Evolutionary conservation across 2,888 invertebrate species (phyloP).

Genomic region (Drosophila longiperda): DNA sequence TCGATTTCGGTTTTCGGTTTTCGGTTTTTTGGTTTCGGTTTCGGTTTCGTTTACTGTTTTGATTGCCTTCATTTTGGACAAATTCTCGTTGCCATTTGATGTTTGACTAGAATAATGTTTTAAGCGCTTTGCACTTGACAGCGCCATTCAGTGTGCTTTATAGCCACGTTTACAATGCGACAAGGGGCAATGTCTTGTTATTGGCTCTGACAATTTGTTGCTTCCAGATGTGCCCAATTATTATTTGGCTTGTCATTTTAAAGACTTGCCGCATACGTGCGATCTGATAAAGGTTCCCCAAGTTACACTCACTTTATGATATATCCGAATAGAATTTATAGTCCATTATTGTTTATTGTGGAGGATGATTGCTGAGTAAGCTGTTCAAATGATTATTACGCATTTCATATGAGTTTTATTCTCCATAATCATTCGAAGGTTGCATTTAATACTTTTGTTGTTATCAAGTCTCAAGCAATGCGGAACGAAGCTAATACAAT

Average conservation of each 20-base stretch:
- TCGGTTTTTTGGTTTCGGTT: conserved; percentile 34
- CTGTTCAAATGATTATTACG: conserved; percentile 25
- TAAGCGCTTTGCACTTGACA: conserved; percentile 72
- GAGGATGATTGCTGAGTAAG: conserved; percentile 14
- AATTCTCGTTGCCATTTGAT: conserved; percentile 40
- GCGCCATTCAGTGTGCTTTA: conserved; percentile 38
- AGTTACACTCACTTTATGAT: conserved; percentile 9
- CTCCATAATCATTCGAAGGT: conserved; percentile 26
- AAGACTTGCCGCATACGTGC: conserved; percentile 46
- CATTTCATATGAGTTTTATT: conserved; percentile 20
- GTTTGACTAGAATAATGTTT: conserved; percentile 53
- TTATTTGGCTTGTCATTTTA: conserved; percentile 35
- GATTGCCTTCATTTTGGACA: conserved; percentile 66
- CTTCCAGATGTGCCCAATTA: conserved; percentile 31
- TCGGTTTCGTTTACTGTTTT: conserved; percentile 39
- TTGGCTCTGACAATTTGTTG: conserved; percentile 32
- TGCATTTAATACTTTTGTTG: neutral
- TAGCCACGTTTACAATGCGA: conserved; percentile 46
- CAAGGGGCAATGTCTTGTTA: conserved; percentile 30
- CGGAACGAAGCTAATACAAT: conserved; percentile 13
- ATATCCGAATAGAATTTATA: conserved; percentile 2
- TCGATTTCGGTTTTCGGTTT: conserved; percentile 36
- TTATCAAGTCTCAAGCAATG: conserved; percentile 11
- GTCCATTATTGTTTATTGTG: conserved; percentile 1
- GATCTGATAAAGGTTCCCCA: conserved; percentile 41